phyloP scores from a whole-genome alignment of 2,113 vertebrate genomes.

The Halichoerus grypus region DNA sequence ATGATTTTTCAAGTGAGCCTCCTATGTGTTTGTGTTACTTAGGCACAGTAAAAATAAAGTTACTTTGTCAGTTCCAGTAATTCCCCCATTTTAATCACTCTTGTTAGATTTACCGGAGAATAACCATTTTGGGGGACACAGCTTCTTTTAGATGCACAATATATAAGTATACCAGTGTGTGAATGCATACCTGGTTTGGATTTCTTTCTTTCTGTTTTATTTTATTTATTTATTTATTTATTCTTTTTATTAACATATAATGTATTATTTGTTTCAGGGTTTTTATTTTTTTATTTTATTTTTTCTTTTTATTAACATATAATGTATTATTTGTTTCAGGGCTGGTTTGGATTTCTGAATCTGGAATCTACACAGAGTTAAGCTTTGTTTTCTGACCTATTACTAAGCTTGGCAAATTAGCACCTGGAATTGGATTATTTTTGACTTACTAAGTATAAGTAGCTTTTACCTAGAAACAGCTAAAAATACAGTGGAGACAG shows the following conservation, averaged over 20 bases:
- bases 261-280: too few species aligned
- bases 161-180: not conserved
- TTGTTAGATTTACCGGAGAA: constrained; percentile 39
- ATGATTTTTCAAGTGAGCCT: constrained; percentile 20
- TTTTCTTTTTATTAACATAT: too few species aligned
- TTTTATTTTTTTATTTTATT: too few species aligned
- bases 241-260: too few species aligned
- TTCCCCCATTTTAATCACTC: constrained; percentile 27
- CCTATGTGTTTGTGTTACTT: constrained; percentile 30
- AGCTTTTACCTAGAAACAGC: constrained; percentile 19
- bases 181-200: not conserved
- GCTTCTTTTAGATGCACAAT: not conserved
- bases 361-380: constrained; percentile 8
- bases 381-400: constrained; percentile 42
- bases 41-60: constrained; percentile 48
- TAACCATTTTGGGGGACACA: not conserved
- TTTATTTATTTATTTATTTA: too few species aligned
- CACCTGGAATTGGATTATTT: constrained; percentile 24
- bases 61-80: constrained; percentile 2
- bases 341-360: constrained; percentile 40
- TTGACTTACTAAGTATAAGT: not conserved
- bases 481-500: constrained; percentile 19
- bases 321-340: too few species aligned
- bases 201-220: not conserved
- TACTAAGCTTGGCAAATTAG: constrained; percentile 45